A percentile compares a stretch with the other conserved stretches of the same genome.
Conservation (phyloP, 1,140 invertebrate genomes). For the Lamellibrachia luymesi region DNA sequence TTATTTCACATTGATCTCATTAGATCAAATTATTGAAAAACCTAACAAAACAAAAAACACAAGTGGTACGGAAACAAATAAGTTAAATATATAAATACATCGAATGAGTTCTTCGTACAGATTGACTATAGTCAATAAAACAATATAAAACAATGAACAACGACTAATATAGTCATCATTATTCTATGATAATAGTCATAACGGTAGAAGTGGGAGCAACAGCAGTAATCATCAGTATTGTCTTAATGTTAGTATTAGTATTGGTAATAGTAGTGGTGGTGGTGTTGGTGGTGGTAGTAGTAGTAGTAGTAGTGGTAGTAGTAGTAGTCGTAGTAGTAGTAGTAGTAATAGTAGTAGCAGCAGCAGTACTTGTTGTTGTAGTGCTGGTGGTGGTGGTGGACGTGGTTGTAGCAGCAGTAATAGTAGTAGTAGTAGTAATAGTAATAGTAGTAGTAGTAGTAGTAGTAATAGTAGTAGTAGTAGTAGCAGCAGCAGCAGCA, state of each 20-base stretch:
- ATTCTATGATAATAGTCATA: neutral
- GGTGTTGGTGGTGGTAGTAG: too few relatives aligned
- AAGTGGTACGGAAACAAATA: neutral
- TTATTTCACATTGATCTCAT: constrained; percentile 1
- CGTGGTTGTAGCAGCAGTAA: too few relatives aligned
- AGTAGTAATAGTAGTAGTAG: neutral
- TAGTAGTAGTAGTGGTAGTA: too few relatives aligned
- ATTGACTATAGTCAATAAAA: constrained; percentile 6
- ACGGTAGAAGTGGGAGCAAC: neutral
- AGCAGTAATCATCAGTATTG: neutral
- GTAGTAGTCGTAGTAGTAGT: too few relatives aligned
- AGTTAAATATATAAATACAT: constrained; percentile 6
- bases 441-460: neutral
- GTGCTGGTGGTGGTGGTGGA: neutral
- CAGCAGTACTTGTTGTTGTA: neutral
- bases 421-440: neutral
- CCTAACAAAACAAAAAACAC: constrained; percentile 1
- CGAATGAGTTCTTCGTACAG: neutral
- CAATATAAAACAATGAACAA: neutral
- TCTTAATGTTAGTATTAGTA: too few relatives aligned
- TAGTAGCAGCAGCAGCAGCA: neutral
- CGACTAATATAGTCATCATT: constrained; percentile 5
- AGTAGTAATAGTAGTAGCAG: neutral
- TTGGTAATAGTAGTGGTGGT: too few relatives aligned
- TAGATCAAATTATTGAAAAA: constrained; percentile 6